A percentile compares a stretch with the other conserved stretches of the same genome.
Evolutionary conservation across 1,140 invertebrate genomes (phyloP).

Genomic region (Cotesia typhae): DNA sequence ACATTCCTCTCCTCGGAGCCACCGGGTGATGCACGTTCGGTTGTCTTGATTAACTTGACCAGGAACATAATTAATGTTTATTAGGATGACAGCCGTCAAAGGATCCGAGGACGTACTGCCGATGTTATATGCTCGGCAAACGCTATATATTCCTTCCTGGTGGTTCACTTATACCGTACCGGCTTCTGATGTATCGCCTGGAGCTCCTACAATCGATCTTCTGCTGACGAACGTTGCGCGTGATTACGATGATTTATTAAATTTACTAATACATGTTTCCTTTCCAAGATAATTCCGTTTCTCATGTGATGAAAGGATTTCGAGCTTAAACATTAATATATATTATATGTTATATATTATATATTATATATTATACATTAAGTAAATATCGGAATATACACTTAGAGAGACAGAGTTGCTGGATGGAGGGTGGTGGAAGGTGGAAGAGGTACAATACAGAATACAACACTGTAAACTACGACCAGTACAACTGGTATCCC

Average conservation of each 20-base stretch:
- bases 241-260: conserved; percentile 31
- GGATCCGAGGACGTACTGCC: neutral
- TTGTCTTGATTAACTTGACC: conserved; percentile 36
- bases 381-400: too few relatives aligned
- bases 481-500: neutral
- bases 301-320: too few relatives aligned
- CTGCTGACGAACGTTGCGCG: neutral
- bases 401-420: too few relatives aligned
- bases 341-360: too few relatives aligned
- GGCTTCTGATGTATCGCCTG: conserved; percentile 25
- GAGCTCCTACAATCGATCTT: conserved; percentile 20
- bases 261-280: conserved; percentile 15
- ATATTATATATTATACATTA: too few relatives aligned
- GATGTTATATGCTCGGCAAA: conserved; percentile 17
- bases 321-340: too few relatives aligned
- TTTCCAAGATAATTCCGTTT: neutral
- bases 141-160: neutral
- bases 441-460: too few relatives aligned
- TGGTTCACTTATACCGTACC: neutral
- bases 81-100: conserved; percentile 33
- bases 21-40: conserved; percentile 18
- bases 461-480: too few relatives aligned
- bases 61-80: conserved; percentile 37
- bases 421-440: too few relatives aligned
- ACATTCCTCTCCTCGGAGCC: neutral